Percentiles rank a stretch among this genome's conserved stretches.
These are phyloP conservation scores for Coelopa pilipes DNA, from an alignment of 2,888 invertebrate species.

Conservation along the genomic window DNA sequence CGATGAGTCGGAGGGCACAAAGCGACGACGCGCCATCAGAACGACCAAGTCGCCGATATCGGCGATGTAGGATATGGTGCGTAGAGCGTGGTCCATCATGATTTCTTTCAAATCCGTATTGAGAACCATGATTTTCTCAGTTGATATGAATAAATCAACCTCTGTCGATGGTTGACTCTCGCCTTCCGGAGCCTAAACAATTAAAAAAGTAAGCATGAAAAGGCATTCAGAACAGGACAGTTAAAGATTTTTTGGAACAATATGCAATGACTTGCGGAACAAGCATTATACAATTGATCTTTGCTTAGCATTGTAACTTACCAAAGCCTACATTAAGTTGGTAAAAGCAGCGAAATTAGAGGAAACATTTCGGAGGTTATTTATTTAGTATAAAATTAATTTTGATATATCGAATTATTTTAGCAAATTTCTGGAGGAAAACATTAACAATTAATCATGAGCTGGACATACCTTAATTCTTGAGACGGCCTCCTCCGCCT, in stretches of 20 bases:
- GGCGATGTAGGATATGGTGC: slow-evolving; percentile 99
- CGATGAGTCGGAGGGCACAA: slow-evolving; percentile 83
- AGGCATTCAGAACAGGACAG: neutral
- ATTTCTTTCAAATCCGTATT: slow-evolving; percentile 99
- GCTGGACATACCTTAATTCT: slow-evolving; percentile 87
- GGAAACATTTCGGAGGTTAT: slow-evolving; percentile 19
- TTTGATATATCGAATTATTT: too few species aligned
- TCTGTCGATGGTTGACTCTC: slow-evolving; percentile 99
- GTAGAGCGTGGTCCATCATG: slow-evolving; percentile 99
- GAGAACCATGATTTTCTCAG: slow-evolving; percentile 99
- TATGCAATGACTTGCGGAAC: neutral
- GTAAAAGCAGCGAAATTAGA: slow-evolving; percentile 38
- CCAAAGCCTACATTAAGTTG: slow-evolving; percentile 48
- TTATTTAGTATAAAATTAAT: neutral
- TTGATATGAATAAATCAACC: slow-evolving; percentile 98
- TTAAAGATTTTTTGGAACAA: too few species aligned
- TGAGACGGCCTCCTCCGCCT: slow-evolving; percentile 99
- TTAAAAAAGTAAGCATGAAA: neutral
- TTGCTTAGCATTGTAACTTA: slow-evolving; percentile 40
- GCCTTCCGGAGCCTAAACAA: slow-evolving; percentile 89
- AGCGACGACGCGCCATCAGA: slow-evolving; percentile 94
- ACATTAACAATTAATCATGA: slow-evolving; percentile 26
- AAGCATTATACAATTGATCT: neutral
- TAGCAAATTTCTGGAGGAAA: slow-evolving; percentile 36
- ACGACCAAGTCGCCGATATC: slow-evolving; percentile 99